Evolutionary conservation across 92 coral and sea anemone genomes (phyloP), one percentile per base, ranked within the genome.

Genomic region (Anthopleura xanthogrammica): DNA sequence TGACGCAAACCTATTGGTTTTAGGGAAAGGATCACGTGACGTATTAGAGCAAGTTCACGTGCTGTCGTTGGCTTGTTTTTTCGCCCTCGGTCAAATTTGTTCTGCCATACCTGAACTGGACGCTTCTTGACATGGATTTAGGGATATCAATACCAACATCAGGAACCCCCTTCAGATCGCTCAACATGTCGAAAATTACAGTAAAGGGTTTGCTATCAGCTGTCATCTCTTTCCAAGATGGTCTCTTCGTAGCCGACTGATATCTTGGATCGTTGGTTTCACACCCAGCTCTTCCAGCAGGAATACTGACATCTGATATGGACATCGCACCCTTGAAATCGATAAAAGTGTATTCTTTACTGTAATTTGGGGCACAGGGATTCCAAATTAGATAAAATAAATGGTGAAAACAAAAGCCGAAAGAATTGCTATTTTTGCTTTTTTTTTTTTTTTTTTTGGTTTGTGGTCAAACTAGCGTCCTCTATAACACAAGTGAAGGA

Each of bases 161-260:
- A 11, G 41, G 41, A 2, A 12, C 52, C 40, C 82, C 82, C 17
- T 22, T 22, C 12, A 87, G 16, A 39, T 87, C 83, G 17, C 17
- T 57, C 64, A 65, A 42, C 90, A 87, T 66, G 86, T 87, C 90
- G 50, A 87, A 87, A 12, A 77, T 48, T 5, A 87, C 90, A 6
- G 48, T 72, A 42, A 87, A 48, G 16, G 1, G 68, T 16, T 77
- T 36, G 12, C 41, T 41, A 8, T 72, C 72, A 22, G 29, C 29
- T 14, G 83, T 39, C 36, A 87, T 83, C 52, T 83, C 81, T 4
- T 52, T 40, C 90, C 90, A 87, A 9, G 75, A 41, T 60, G 89
- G 85, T 13, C 41, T 41, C n/a, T 41, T 20, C 58, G 72, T 40
- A 23, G 65, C 65, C 36, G 52, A 29, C 20, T 54, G 62, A 12